phyloP scores from a whole-genome alignment of 2,113 vertebrate genomes.

The Trichechus manatus region DNA sequence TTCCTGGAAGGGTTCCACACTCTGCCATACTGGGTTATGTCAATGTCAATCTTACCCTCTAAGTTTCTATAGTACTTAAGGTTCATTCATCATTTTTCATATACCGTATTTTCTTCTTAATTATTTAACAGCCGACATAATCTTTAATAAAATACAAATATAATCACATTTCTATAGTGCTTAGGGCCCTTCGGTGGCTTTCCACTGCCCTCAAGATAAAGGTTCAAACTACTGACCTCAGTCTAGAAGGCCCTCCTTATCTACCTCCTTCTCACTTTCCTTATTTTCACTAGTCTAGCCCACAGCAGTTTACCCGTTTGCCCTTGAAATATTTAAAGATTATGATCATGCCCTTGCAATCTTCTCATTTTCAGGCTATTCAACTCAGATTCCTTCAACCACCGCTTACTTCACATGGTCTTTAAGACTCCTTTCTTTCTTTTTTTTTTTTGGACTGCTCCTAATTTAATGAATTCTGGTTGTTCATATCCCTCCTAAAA shows the following conservation, averaged over 20 bases:
- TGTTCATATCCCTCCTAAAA: not conserved
- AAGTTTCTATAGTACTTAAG: not conserved
- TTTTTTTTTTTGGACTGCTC: not conserved
- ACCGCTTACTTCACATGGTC: not conserved
- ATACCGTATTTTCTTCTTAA: not conserved
- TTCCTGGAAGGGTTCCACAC: not conserved
- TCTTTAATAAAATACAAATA: slow-evolving; percentile 25
- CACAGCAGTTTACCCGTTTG: not conserved
- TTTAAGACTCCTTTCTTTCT: not conserved
- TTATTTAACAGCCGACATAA: not conserved
- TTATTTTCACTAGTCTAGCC: not conserved
- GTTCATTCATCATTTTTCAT: slow-evolving; percentile 17
- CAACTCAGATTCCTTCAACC: not conserved
- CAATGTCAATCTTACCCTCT: not conserved
- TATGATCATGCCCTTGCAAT: not conserved
- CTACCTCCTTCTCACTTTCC: not conserved
- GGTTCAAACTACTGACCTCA: not conserved
- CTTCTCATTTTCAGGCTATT: not conserved
- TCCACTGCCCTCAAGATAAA: not conserved
- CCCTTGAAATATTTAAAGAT: not conserved
- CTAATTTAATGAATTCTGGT: slow-evolving; percentile 26
- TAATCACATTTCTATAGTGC: not conserved
- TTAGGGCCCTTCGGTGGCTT: not conserved
- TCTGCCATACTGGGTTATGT: not conserved
- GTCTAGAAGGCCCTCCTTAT: not conserved